Evolutionary conservation across 2,888 invertebrate genomes (phyloP), one percentile per base, ranked within the genome.

Genomic region (Orchesellides sinensis): DNA sequence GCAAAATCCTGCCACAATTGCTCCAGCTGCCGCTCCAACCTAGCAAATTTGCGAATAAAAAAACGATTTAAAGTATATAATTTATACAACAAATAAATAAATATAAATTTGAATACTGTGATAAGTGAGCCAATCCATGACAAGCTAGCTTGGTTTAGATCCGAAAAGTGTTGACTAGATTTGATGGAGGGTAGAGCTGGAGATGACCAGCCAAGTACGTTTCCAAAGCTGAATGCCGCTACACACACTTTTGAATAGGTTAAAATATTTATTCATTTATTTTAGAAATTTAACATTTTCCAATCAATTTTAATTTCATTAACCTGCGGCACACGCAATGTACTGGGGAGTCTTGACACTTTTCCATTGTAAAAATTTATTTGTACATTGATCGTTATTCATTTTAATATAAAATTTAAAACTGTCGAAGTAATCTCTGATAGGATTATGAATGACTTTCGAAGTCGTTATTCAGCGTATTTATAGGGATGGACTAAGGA

Each of bases 71-170:
- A n/a, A 27, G 2, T n/a, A 40, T 35, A 10, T 5, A 45, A 49
- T 23, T 19, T 40, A 2, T 63, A 12, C 63, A 1, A 32, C 5
- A 17, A 17, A 63, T 63, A n/a, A 40, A 14, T 10, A 40, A n/a
- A n/a, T 35, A 35, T 40, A 35, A 6, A 10, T 17, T 21, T 23
- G 8, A n/a, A 29, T 74, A 84, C 77, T 54, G 84, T 81, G 10
- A 93, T 91, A 0, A 92, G 89, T 59, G 92, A 92, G 0, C 92
- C 92, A 8, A 93, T 88, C 90, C 93, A 91, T 0, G 93, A 92
- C 0, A 90, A 89, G 65, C 91, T 91, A 0, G 91, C 89, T 21
- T 91, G 89, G 12, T 91, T 90, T 90, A 93, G 56, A 12, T 56
- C 56, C 17, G 79, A 74, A 70, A 83, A 83, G n/a, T 80, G 68